Evolutionary conservation across 2,888 invertebrate species (phyloP).

Genomic region (Dryobota labecula): DNA sequence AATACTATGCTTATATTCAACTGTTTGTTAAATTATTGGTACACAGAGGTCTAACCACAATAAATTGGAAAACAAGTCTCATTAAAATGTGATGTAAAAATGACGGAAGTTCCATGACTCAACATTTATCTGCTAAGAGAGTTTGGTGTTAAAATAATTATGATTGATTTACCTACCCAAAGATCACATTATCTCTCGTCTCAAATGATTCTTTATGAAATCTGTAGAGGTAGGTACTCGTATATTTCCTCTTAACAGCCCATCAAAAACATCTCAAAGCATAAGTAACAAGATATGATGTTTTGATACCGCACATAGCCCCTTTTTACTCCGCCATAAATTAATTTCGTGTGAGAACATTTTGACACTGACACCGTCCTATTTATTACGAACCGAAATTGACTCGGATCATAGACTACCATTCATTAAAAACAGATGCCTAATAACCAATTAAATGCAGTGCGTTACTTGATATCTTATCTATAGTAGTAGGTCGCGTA

Average conservation of each 20-base stretch:
- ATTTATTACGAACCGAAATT: conserved; percentile 67
- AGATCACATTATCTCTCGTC: too few species aligned
- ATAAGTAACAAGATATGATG: conserved; percentile 21
- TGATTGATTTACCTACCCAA: background rate
- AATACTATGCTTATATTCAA: background rate
- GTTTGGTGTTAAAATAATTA: background rate
- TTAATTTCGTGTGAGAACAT: conserved; percentile 66
- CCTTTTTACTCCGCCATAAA: conserved; percentile 49
- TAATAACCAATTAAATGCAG: conserved; percentile 75
- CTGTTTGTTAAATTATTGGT: background rate
- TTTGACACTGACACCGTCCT: conserved; percentile 64
- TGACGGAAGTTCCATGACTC: background rate
- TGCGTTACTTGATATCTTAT: conserved; percentile 58
- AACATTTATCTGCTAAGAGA: background rate
- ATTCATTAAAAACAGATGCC: conserved; percentile 86
- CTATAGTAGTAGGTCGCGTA: conserved; percentile 49
- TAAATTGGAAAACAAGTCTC: background rate
- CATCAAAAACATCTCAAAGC: conserved; percentile 11
- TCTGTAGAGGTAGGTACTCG: background rate
- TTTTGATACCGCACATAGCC: conserved; percentile 21
- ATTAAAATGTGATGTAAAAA: background rate
- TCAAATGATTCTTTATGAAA: background rate
- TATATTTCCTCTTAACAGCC: background rate
- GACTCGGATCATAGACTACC: conserved; percentile 71
- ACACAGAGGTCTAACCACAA: background rate